phyloP scores from a whole-genome alignment of 2,113 vertebrate genomes.

The Chaetodon auriga region DNA sequence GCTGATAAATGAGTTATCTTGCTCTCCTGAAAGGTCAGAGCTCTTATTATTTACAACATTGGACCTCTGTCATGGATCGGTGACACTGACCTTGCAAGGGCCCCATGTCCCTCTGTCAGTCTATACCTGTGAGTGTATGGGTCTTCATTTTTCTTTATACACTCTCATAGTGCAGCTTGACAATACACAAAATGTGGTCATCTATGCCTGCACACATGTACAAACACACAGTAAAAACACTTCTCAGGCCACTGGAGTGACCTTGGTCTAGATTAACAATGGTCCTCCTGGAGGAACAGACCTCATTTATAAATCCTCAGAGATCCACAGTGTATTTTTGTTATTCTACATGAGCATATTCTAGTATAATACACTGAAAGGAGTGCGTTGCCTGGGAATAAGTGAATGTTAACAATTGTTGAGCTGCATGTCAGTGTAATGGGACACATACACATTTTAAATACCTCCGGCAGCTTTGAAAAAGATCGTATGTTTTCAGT shows the following conservation, averaged over 20 bases:
- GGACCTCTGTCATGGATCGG: constrained; percentile 72
- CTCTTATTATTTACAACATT: constrained; percentile 76
- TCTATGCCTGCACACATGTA: neutral
- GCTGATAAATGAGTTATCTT: constrained; percentile 71
- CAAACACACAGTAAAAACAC: neutral
- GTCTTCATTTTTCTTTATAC: constrained; percentile 48
- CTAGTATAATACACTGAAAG: neutral
- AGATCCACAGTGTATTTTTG: constrained; percentile 42
- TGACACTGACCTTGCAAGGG: constrained; percentile 75
- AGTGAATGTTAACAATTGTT: neutral
- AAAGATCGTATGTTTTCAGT: neutral
- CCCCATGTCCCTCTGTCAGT: constrained; percentile 47
- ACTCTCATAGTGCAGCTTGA: constrained; percentile 12
- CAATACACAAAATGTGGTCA: neutral
- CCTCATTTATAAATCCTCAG: constrained; percentile 59
- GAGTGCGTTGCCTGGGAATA: neutral
- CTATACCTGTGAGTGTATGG: constrained; percentile 20
- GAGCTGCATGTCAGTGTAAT: constrained; percentile 2
- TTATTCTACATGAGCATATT: constrained; percentile 25
- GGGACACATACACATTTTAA: constrained; percentile 17
- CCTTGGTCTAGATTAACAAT: constrained; percentile 71
- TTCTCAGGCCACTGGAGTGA: constrained; percentile 43
- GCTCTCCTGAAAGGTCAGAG: constrained; percentile 68
- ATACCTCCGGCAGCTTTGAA: neutral
- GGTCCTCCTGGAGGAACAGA: constrained; percentile 63